phyloP scores from a whole-genome alignment of 2,797 vertebrate species.

The Hypotaenidia okinawae region DNA sequence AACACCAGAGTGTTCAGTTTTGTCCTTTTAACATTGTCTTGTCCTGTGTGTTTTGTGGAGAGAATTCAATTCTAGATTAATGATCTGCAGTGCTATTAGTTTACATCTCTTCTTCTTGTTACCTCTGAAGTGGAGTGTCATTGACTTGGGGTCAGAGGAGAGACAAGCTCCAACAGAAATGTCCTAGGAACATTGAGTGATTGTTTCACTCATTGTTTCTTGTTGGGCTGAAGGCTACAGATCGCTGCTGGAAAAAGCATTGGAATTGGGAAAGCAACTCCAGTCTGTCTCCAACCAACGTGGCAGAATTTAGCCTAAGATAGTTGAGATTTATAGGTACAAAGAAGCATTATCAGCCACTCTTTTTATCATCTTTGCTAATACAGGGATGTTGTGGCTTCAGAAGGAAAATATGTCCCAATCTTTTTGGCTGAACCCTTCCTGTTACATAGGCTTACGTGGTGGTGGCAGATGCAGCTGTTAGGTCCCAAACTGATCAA shows the following conservation, averaged over 20 bases:
- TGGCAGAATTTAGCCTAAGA: not conserved
- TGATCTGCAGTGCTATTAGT: not conserved
- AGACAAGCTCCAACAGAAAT: not conserved
- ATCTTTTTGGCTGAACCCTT: not conserved
- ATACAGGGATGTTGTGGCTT: not conserved
- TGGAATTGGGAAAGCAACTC: not conserved
- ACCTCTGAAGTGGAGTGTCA: not conserved
- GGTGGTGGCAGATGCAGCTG: not conserved
- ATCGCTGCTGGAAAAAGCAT: not conserved
- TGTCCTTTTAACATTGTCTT: constrained; percentile 13
- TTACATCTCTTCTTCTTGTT: not conserved
- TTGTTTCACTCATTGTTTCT: not conserved
- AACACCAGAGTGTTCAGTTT: not conserved
- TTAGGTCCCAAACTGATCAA: not conserved
- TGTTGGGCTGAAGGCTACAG: not conserved
- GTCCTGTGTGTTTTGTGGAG: not conserved
- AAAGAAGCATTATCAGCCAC: not conserved
- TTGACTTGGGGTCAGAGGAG: not conserved
- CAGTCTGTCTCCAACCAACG: not conserved
- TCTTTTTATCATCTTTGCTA: not conserved
- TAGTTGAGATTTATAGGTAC: not conserved
- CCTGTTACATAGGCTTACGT: fast-evolving
- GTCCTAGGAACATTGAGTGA: not conserved
- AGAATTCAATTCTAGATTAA: not conserved
- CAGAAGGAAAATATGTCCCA: not conserved